These are phyloP conservation scores for Drosophila nr. fundita DNA, from an alignment of 2,888 invertebrate genomes.

Conservation along the genomic window DNA sequence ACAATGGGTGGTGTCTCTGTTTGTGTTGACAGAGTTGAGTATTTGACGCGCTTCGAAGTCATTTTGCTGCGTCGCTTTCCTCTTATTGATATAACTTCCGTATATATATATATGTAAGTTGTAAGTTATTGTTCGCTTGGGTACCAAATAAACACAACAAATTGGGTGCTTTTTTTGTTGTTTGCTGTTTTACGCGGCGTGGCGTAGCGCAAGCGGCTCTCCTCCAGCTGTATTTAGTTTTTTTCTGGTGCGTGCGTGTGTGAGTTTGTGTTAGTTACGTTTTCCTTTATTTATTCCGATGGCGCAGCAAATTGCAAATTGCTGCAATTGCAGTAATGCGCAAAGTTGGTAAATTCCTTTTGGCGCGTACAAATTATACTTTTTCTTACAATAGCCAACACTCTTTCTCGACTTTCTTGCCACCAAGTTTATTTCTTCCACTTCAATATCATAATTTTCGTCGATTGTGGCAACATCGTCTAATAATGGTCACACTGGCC, in stretches of 20 bases:
- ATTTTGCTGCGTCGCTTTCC: conserved; percentile 44
- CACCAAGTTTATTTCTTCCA: conserved; percentile 66
- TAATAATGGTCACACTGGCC: conserved; percentile 76
- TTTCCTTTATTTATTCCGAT: conserved; percentile 12
- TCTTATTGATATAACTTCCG: background rate
- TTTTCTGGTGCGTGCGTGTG: conserved; percentile 37
- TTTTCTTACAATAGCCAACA: conserved; percentile 76
- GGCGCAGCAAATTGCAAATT: conserved; percentile 9
- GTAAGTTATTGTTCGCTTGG: background rate
- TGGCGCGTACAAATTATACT: conserved; percentile 58
- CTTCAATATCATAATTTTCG: conserved; percentile 63
- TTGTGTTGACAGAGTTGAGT: conserved; percentile 50
- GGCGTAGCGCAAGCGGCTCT: conserved; percentile 39
- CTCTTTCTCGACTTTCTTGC: conserved; percentile 70
- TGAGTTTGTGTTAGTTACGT: conserved; percentile 23
- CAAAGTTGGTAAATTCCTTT: conserved; percentile 50
- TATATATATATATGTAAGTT: background rate
- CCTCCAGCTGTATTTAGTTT: conserved; percentile 26
- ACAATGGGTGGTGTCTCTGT: conserved; percentile 70
- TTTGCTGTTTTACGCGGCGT: conserved; percentile 32
- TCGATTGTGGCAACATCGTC: conserved; percentile 83
- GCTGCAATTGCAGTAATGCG: background rate
- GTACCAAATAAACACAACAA: background rate
- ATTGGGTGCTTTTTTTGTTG: background rate
- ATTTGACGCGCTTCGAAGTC: conserved; percentile 82